Conservation (phyloP, 2,797 vertebrate species). For the Falco naumanni region DNA sequence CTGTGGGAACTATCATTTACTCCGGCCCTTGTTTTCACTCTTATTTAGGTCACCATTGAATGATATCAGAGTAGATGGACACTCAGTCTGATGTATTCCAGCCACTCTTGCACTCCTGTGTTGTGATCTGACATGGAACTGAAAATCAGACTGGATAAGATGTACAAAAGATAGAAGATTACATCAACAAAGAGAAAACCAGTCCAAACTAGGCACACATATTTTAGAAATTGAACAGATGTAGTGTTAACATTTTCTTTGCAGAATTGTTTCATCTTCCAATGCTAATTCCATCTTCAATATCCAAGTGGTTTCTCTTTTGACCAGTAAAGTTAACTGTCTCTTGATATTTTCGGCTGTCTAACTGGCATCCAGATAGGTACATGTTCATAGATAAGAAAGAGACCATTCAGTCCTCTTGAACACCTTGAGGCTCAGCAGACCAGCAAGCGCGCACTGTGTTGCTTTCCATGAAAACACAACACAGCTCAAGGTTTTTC, state of each 20-base stretch:
- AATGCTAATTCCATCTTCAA: neutral
- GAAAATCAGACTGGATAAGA: neutral
- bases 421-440: neutral
- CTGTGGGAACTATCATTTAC: neutral
- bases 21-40: neutral
- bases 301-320: neutral
- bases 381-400: neutral
- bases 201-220: neutral
- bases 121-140: neutral
- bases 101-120: neutral
- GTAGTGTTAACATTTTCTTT: neutral
- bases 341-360: neutral
- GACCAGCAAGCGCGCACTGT: neutral
- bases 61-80: neutral
- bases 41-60: neutral
- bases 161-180: neutral
- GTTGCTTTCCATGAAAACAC: neutral
- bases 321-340: neutral
- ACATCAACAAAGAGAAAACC: neutral
- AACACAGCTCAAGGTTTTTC: neutral
- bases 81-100: neutral
- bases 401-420: neutral
- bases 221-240: neutral
- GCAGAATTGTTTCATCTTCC: neutral
- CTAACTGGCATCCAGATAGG: neutral